Evolutionary conservation across 2,888 invertebrate genomes (phyloP).

Genomic region (Sinhomidia bicolor): DNA sequence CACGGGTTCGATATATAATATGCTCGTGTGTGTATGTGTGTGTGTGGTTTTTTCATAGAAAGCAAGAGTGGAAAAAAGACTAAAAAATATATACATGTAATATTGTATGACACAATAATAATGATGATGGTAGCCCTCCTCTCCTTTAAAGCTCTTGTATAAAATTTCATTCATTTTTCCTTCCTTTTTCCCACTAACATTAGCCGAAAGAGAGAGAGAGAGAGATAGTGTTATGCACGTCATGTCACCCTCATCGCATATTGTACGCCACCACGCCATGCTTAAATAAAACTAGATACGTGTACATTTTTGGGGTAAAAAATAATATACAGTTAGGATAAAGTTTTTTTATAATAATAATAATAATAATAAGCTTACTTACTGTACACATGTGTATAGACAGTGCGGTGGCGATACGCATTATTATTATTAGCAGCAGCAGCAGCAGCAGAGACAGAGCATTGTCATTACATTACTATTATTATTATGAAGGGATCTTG

Average conservation of each 20-base stretch:
- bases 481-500: conserved; percentile 76
- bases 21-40: not conserved
- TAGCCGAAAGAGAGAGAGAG: conserved; percentile 1
- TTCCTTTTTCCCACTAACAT: conserved; percentile 19
- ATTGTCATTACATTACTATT: conserved; percentile 58
- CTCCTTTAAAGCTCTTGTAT: not conserved
- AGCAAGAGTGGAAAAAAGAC: conserved; percentile 28
- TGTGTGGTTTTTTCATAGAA: conserved; percentile 23
- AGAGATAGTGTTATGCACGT: conserved; percentile 10
- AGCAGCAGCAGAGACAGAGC: not conserved
- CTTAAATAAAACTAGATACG: not conserved
- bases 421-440: conserved; percentile 29
- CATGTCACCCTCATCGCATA: conserved; percentile 40
- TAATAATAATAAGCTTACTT: not conserved
- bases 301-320: conserved; percentile 40
- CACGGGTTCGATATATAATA: not conserved
- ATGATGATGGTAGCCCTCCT: conserved; percentile 11
- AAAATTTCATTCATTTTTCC: conserved; percentile 50
- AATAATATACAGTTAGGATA: conserved; percentile 19
- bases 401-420: conserved; percentile 3
- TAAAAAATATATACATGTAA: conserved; percentile 13
- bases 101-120: conserved; percentile 10
- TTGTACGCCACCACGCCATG: conserved; percentile 2
- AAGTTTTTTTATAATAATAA: conserved; percentile 12
- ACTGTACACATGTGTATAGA: not conserved